Evolutionary conservation across 2,113 vertebrate species (phyloP), one percentile per base, ranked within the genome.

Genomic region (Lophura nycthemera): DNA sequence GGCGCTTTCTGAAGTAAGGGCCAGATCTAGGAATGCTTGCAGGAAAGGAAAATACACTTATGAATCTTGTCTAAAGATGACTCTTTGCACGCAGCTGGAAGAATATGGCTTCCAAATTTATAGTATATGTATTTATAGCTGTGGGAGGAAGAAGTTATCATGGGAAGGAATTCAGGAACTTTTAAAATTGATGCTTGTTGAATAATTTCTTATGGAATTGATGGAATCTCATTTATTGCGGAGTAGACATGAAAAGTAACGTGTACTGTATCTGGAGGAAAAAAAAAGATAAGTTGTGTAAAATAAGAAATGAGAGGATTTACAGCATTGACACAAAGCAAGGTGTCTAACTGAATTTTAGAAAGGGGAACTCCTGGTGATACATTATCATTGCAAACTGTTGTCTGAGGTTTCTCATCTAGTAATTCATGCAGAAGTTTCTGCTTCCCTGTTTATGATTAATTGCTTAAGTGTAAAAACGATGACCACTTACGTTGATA

Each of bases 381-480:
- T 54, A 16, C 12, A 36, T 88, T 32, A 38, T 40, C 29, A 38
- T 36, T 70, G 45, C 18, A 50, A 88, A 70, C 19, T 76, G 29
- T 29, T 66, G 2, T 59, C 36, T 91, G 67, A 70, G 57, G 59
- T 42, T 66, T 13, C 30, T 70, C 7, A 8, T 77, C 36, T 72
- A 59, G 66, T 88, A 83, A 83, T 76, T 76, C 59, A 80, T 89
- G 22, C 9, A 81, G 65, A 63, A 67, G n/a, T 8, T 69, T 30
- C 63, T 65, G 15, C 32, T 88, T 91, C 0, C 0, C 73, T 86
- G 10, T 87, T 92, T 80, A 52, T 54, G 34, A 67, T 76, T 73
- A 91, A 77, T 20, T 60, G 64, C 54, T 91, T 73, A 74, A 88
- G 71, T 56, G 21, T 74, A 74, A 93, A 91, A 81, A 32, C 42